Base-by-base conservation (phyloP, 2,888 invertebrate species). In the Eupeodes luniger region DNA sequence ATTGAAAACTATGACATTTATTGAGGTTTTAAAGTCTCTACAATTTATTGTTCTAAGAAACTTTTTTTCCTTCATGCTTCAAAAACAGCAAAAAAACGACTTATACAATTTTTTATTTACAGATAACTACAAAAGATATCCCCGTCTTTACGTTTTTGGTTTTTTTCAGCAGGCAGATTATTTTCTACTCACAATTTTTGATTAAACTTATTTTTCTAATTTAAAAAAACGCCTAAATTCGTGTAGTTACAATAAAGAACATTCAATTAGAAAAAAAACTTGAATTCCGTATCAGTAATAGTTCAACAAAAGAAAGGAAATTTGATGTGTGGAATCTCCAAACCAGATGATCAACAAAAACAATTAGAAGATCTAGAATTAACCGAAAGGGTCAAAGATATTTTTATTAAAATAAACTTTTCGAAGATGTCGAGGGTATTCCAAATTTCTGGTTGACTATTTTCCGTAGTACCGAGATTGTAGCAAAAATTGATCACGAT, bases 401-500 rank as follows among this genome's bases (percentile, higher is more conserved):
- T 90, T 51, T 89, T 89, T 2, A 66, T 90, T 4, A 90, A 90
- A 88, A 84, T 90, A 77, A 89, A 93, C 98, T 99, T 94, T 95
- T 98, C 93, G 98, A 99, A 92, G 95, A 96, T 76, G 95, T 97
- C 27, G 99, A 99, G 93, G 95, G 96, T 96, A 93, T 99, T 97
- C 94, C 96, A 95, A 90, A 97, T 97, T 97, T 97, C 96, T 94
- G 98, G 98, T 94, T 96, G 94, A 91, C 98, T 96, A 69, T 98
- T 97, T 92, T 96, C 96, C 89, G 96, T 95, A 90, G 98, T 96
- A 94, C 98, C 97, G 19, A 97, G 98, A 92, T 96, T 96, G 91
- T 99, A 97, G 94, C 99, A 97, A 94, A 99, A 98, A 83, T 99
- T 96, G 91, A 97, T 97, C 95, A 96, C 95, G 96, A 98, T 97